phyloP scores from a whole-genome alignment of 2,888 invertebrate genomes.

The Drosophila kuntzei region DNA sequence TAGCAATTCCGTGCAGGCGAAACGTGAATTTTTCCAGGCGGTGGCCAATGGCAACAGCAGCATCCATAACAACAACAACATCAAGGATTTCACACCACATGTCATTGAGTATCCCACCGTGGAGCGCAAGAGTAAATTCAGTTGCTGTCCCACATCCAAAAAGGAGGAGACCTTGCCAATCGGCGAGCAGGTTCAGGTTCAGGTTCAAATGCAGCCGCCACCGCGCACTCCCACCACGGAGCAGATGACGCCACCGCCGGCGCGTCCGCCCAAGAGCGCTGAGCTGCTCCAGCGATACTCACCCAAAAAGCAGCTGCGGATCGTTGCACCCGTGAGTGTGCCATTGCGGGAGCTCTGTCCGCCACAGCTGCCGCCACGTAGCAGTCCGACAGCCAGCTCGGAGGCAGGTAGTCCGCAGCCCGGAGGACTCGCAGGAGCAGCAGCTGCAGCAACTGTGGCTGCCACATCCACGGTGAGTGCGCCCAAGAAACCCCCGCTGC shows the following conservation, averaged over 20 bases:
- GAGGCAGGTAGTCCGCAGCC: slow-evolving; percentile 52
- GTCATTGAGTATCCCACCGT: slow-evolving; percentile 91
- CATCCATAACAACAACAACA: slow-evolving; percentile 21
- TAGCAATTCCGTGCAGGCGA: slow-evolving; percentile 86
- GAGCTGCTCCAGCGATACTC: slow-evolving; percentile 84
- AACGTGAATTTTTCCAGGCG: slow-evolving; percentile 65
- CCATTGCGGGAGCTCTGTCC: slow-evolving; percentile 57
- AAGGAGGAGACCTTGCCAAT: slow-evolving; percentile 84
- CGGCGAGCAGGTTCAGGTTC: slow-evolving; percentile 85
- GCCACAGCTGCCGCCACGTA: slow-evolving; percentile 83
- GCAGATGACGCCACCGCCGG: slow-evolving; percentile 89
- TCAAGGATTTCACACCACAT: slow-evolving; percentile 79
- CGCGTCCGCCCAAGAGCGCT: slow-evolving; percentile 89
- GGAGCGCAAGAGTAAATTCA: slow-evolving; percentile 90
- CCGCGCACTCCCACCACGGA: slow-evolving; percentile 88
- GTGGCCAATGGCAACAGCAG: slow-evolving; percentile 63
- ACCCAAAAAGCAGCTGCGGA: slow-evolving; percentile 79
- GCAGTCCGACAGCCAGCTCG: slow-evolving; percentile 56
- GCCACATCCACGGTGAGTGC: slow-evolving; percentile 78
- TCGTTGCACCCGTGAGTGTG: slow-evolving; percentile 42
- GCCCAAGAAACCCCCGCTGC: slow-evolving; percentile 91
- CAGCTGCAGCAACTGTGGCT: neutral
- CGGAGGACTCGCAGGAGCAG: neutral
- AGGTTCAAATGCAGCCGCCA: slow-evolving; percentile 87
- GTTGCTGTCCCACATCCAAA: slow-evolving; percentile 89